phyloP scores from a whole-genome alignment of 2,888 invertebrate genomes.

The Lymantria dispar region DNA sequence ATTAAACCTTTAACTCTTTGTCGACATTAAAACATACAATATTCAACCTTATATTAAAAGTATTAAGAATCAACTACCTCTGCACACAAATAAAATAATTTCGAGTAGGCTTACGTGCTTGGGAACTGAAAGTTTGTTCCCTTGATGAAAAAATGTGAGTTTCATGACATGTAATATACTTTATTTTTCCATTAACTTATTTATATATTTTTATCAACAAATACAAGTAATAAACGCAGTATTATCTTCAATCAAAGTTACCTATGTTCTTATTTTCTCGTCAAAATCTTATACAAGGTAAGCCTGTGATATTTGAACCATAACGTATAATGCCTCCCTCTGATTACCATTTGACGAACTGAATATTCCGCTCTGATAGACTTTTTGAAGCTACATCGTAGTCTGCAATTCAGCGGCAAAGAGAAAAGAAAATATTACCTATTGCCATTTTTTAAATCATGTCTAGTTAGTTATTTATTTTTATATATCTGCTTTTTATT shows the following conservation, averaged over 20 bases:
- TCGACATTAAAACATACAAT: slow-evolving; percentile 25
- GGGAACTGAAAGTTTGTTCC: slow-evolving; percentile 51
- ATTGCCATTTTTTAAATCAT: slow-evolving; percentile 46
- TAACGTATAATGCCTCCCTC: slow-evolving; percentile 70
- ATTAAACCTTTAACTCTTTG: slow-evolving; percentile 54
- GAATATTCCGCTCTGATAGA: slow-evolving; percentile 73
- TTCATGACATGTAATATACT: slow-evolving; percentile 38
- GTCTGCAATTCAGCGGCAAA: slow-evolving; percentile 50
- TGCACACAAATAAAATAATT: slow-evolving; percentile 48
- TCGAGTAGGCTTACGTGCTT: slow-evolving; percentile 55
- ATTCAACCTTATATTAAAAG: slow-evolving; percentile 26
- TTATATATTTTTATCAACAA: slow-evolving; percentile 12
- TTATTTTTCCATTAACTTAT: slow-evolving; percentile 26
- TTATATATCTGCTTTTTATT: slow-evolving; percentile 33
- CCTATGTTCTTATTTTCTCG: slow-evolving; percentile 60
- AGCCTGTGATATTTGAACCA: slow-evolving; percentile 78
- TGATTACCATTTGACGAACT: slow-evolving; percentile 79
- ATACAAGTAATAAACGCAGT: slow-evolving; percentile 25
- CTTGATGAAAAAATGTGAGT: slow-evolving; percentile 46
- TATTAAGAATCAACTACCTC: slow-evolving; percentile 21
- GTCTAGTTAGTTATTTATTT: slow-evolving; percentile 33
- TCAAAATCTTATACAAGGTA: slow-evolving; percentile 53
- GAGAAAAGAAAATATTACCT: slow-evolving; percentile 59
- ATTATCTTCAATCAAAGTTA: slow-evolving; percentile 41
- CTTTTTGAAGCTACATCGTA: slow-evolving; percentile 65